Percentiles rank a stretch among this genome's conserved stretches.
phyloP scores from a whole-genome alignment of 2,888 invertebrate species.

The Frankliniella fusca region DNA sequence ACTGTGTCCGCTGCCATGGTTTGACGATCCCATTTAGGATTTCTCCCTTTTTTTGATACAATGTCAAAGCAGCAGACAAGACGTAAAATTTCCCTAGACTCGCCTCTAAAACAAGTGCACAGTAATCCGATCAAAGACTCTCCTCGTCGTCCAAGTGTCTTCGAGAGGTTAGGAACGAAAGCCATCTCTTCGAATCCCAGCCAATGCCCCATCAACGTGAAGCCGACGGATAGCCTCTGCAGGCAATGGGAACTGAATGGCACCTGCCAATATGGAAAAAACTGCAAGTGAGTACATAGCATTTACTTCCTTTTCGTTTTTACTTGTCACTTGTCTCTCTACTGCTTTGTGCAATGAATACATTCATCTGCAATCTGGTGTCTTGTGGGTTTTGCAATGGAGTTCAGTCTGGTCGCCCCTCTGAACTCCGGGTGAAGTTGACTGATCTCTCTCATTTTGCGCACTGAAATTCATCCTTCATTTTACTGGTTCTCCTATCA shows the following conservation, averaged over 20 bases:
- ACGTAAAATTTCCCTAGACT: slow-evolving; percentile 15
- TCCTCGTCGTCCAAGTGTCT: slow-evolving; percentile 61
- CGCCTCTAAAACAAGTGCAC: slow-evolving; percentile 10
- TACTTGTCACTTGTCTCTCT: no score
- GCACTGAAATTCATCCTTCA: neutral
- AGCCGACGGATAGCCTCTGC: slow-evolving; percentile 56
- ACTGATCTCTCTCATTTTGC: neutral
- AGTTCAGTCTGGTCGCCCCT: no score
- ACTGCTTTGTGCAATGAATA: no score
- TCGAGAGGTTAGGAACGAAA: slow-evolving; percentile 76
- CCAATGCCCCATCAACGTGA: slow-evolving; percentile 34
- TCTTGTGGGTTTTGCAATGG: no score
- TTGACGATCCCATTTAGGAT: slow-evolving; percentile 19
- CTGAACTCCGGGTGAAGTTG: neutral
- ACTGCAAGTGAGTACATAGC: slow-evolving; percentile 57
- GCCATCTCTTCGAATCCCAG: slow-evolving; percentile 50
- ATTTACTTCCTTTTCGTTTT: no score
- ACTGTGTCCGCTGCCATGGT: neutral
- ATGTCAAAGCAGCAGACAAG: slow-evolving; percentile 24
- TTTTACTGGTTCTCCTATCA: no score
- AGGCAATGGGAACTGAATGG: slow-evolving; percentile 75
- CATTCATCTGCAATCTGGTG: no score
- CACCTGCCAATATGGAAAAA: slow-evolving; percentile 72
- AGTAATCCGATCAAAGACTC: slow-evolving; percentile 35
- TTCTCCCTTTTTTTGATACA: neutral